Evolutionary conservation across 2,113 vertebrate species (phyloP).

Genomic region (Lipophrys pholis): DNA sequence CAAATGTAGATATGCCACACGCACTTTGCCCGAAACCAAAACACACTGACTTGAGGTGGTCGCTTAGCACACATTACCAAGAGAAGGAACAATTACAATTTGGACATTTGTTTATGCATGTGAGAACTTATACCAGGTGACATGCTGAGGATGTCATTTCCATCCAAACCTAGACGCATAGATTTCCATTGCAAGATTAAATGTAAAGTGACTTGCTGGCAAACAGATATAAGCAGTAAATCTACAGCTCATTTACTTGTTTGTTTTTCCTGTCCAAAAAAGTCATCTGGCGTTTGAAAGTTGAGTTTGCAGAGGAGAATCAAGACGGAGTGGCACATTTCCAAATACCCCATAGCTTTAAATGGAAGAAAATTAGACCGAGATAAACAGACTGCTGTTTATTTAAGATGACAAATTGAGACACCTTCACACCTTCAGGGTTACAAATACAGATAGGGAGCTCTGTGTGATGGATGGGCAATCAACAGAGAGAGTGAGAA

Average conservation of each 20-base stretch:
- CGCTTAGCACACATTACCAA: not conserved
- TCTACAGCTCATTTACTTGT: slow-evolving; percentile 34
- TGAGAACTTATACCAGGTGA: not conserved
- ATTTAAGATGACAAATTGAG: slow-evolving; percentile 71
- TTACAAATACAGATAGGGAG: slow-evolving; percentile 66
- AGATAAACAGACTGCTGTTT: slow-evolving; percentile 74
- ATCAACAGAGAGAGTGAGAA: slow-evolving; percentile 34
- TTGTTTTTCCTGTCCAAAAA: slow-evolving; percentile 11
- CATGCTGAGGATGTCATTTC: not conserved
- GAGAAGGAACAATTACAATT: not conserved
- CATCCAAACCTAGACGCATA: not conserved
- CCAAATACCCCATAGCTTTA: slow-evolving; percentile 31
- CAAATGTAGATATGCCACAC: slow-evolving; percentile 7
- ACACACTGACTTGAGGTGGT: not conserved
- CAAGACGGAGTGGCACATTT: slow-evolving; percentile 34
- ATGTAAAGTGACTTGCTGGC: slow-evolving; percentile 6
- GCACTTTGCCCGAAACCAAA: slow-evolving; percentile 4
- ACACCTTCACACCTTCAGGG: slow-evolving; percentile 62
- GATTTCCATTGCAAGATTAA: slow-evolving; percentile 10
- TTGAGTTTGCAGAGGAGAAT: slow-evolving; percentile 14
- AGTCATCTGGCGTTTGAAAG: slow-evolving; percentile 41
- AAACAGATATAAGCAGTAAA: slow-evolving; percentile 8
- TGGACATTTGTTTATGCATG: not conserved
- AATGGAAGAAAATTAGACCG: slow-evolving; percentile 43
- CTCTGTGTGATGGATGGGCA: slow-evolving; percentile 60